These are phyloP conservation scores for Tetragonula carbonaria DNA, from an alignment of 2,888 invertebrate genomes.

Conservation along the genomic window DNA sequence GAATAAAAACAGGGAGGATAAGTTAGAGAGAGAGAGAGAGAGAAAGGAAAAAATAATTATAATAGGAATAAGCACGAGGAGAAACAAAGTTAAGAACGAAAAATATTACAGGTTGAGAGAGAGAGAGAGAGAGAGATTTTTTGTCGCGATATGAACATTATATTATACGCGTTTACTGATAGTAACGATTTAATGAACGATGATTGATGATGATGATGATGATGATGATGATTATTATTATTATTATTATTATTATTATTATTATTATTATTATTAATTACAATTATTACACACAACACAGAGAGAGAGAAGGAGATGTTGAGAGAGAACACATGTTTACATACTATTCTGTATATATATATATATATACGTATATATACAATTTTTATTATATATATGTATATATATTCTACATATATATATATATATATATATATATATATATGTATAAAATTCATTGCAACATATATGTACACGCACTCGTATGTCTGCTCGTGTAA, in stretches of 20 bases:
- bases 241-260: constrained; percentile 59
- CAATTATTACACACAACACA: constrained; percentile 59
- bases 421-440: background rate
- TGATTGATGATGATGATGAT: constrained; percentile 43
- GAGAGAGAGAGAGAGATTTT: constrained; percentile 52
- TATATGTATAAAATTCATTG: constrained; percentile 56
- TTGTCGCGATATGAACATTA: constrained; percentile 66
- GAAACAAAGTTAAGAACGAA: constrained; percentile 45
- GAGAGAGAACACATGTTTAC: constrained; percentile 66
- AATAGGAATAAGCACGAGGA: constrained; percentile 35
- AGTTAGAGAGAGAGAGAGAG: background rate
- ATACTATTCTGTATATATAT: no score
- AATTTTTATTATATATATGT: background rate
- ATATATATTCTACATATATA: constrained; percentile 1
- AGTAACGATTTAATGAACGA: constrained; percentile 66
- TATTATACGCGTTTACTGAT: constrained; percentile 68
- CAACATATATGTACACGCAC: constrained; percentile 71
- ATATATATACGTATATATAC: no score
- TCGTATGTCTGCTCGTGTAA: constrained; percentile 73
- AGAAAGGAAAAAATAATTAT: constrained; percentile 40
- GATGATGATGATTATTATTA: constrained; percentile 47
- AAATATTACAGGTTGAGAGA: constrained; percentile 45
- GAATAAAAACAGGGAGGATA: constrained; percentile 34
- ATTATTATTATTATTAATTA: constrained; percentile 59
- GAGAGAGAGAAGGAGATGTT: constrained; percentile 44